A percentile compares a stretch with the other conserved stretches of the same genome.
phyloP scores from a whole-genome alignment of 2,888 invertebrate genomes.

The Diaphora mendica region DNA sequence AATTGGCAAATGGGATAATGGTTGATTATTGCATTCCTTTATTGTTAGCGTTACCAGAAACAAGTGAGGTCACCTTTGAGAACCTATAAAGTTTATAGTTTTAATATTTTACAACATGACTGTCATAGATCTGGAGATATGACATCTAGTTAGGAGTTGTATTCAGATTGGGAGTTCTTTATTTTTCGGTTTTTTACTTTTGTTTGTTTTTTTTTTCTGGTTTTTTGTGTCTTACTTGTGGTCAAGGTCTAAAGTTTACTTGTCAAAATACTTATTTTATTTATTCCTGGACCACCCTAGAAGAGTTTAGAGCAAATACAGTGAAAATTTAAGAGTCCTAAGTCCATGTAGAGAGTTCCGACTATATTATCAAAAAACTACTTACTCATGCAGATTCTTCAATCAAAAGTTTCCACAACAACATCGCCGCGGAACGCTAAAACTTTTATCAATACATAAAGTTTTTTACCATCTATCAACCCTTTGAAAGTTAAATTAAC shows the following conservation, averaged over 20 bases:
- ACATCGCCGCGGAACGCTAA: not conserved
- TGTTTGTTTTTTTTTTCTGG: no score
- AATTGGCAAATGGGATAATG: conserved; percentile 9
- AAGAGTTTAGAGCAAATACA: not conserved
- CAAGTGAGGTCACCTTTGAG: conserved; percentile 8
- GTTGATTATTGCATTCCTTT: conserved; percentile 2
- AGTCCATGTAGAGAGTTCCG: not conserved
- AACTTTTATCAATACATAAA: conserved; percentile 45
- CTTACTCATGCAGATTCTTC: not conserved
- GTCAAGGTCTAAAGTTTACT: not conserved
- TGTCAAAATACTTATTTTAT: not conserved
- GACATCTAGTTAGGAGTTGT: no score
- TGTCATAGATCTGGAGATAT: not conserved
- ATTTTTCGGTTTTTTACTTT: no score
- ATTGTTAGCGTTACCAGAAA: conserved; percentile 9
- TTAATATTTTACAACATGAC: not conserved
- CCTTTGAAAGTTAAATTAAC: conserved; percentile 53
- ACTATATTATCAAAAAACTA: not conserved
- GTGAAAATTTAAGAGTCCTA: not conserved
- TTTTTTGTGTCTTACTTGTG: no score
- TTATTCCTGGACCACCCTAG: no score
- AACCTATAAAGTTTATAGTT: not conserved
- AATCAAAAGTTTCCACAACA: not conserved
- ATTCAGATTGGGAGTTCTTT: no score
- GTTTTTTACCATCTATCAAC: conserved; percentile 49